phyloP scores from a whole-genome alignment of 2,113 vertebrate species.

The Parus major region DNA sequence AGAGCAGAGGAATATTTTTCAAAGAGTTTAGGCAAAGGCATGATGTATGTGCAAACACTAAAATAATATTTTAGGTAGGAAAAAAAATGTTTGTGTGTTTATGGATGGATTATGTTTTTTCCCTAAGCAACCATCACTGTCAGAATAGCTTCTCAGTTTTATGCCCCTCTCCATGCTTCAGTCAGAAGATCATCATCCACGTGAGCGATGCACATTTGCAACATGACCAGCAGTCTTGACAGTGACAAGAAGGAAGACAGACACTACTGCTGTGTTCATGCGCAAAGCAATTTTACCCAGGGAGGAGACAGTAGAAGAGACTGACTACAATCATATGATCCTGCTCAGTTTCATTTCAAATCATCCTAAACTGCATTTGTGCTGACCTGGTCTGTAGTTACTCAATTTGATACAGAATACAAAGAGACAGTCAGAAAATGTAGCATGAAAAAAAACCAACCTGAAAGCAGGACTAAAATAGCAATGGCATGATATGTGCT shows the following conservation, averaged over 20 bases:
- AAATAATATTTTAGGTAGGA: not conserved
- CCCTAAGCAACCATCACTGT: not conserved
- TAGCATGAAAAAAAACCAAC: not conserved
- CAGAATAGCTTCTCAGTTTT: not conserved
- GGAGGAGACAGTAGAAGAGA: not conserved
- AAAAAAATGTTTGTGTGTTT: not conserved
- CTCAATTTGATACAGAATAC: not conserved
- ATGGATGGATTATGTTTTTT: not conserved
- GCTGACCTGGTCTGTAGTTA: not conserved
- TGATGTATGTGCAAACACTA: not conserved
- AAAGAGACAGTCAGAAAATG: not conserved
- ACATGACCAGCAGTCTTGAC: constrained; percentile 1
- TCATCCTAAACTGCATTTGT: constrained; percentile 13
- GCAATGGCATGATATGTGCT: not conserved
- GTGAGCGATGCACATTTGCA: not conserved
- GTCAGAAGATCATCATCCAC: not conserved
- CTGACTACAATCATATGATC: constrained; percentile 2
- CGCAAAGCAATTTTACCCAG: constrained; percentile 31
- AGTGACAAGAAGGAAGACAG: constrained; percentile 14
- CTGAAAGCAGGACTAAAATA: not conserved
- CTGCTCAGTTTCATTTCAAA: not conserved
- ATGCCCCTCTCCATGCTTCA: not conserved
- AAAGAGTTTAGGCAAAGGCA: not conserved
- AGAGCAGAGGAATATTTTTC: not conserved
- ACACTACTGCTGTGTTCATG: not conserved